A percentile compares a stretch with the other conserved stretches of the same genome.
Evolutionary conservation across 1,140 invertebrate species (phyloP).

Genomic region (Achatina immaculata): DNA sequence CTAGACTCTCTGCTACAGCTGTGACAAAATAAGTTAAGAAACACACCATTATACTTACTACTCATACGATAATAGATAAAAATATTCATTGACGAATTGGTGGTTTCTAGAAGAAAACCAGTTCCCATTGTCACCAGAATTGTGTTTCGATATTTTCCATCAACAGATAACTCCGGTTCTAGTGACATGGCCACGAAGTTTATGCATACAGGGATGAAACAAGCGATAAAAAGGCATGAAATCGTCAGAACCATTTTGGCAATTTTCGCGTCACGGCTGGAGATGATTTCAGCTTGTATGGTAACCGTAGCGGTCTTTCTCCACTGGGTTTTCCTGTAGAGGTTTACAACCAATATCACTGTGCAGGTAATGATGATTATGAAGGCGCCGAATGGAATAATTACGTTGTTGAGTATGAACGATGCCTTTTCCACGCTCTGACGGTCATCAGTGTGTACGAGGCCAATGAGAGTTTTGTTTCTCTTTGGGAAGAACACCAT

Average conservation of each 20-base stretch:
- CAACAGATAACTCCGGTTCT: background rate
- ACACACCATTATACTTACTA: too few species aligned
- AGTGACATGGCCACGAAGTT: background rate
- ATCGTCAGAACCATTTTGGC: conserved; percentile 7
- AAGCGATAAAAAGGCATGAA: background rate
- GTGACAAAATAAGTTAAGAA: too few species aligned
- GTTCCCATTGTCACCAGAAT: background rate
- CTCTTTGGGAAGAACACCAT: background rate
- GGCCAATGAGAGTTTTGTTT: conserved; percentile 15
- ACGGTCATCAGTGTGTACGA: background rate
- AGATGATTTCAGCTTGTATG: background rate
- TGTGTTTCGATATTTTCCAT: conserved; percentile 9
- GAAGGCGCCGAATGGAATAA: conserved; percentile 5
- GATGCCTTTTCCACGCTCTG: background rate
- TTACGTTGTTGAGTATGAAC: conserved; percentile 2
- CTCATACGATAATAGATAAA: too few species aligned
- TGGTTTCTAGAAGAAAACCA: background rate
- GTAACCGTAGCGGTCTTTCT: background rate
- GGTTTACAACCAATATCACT: background rate
- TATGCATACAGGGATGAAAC: conserved; percentile 8
- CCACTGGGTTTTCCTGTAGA: background rate
- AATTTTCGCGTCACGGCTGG: conserved; percentile 1
- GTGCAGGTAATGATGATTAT: background rate
- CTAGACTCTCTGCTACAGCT: too few species aligned
- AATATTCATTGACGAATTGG: too few species aligned